Base-by-base conservation (phyloP, 2,113 vertebrate species). In the Oncorhynchus tshawytscha region DNA sequence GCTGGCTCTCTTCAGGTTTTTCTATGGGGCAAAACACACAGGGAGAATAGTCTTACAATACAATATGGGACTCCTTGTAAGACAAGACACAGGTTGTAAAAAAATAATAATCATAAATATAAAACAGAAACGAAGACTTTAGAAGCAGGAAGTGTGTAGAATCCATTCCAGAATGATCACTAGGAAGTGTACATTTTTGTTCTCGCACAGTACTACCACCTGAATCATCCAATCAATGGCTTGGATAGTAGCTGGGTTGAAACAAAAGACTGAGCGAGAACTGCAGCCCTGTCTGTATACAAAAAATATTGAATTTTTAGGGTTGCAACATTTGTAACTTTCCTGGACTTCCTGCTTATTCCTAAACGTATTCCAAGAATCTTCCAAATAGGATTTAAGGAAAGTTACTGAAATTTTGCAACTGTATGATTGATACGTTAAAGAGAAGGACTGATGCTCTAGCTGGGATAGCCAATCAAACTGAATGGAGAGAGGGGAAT, bases 1-100 rank as follows among this genome's bases (percentile, higher is more conserved):
- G 96, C 95, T 95, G 96, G 91, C 86, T 98, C 89, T 97, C 96
- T 88, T 99, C 97, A 76, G 94, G 89, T 92, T 97, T 99, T 78
- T 95, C 98, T 99, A 11, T 45, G 9, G 9, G 90, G 70, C 39
- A 25, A 67, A 70, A 62, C 11, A 67, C 2, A 74, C 31, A 77
- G 45, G 3, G 2, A 24, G 9, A 22, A 3, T 9, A 62, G 20
- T 22, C n/a, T 62, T 62, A 62, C 13, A 62, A 34, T 34, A 34
- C 34, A 31, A 60, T 60, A 60, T 22, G 16, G 59, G 59, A 62
- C 2, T 45, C 39, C 9, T 45, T 45, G 7, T 9, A 62, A 62
- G n/a, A 22, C 5, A 62, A 62, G n/a, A 62, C 6, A 7, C 18
- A 62, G 18, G 7, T 62, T n/a, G 59, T 24, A 13, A 60, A 22